Evolutionary conservation across 2,797 vertebrate genomes (phyloP).

Genomic region (Dermochelys coriacea): DNA sequence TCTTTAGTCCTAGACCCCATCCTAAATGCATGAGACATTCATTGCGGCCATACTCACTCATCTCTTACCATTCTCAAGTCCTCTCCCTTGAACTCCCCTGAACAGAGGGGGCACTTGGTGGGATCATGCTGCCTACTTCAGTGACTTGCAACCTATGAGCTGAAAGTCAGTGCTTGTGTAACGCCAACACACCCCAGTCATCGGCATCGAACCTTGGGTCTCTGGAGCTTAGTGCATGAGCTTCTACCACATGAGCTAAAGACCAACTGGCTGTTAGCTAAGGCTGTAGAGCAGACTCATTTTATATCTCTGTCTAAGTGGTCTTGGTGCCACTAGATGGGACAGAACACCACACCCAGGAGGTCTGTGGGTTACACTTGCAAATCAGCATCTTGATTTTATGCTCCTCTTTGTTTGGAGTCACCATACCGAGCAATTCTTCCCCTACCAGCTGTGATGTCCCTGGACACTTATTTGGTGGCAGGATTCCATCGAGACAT

Average conservation of each 20-base stretch:
- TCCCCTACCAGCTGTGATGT: neutral
- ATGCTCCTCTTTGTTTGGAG: slow-evolving; percentile 35
- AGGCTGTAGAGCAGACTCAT: too few relatives aligned
- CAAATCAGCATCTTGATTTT: slow-evolving; percentile 11
- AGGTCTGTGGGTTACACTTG: neutral
- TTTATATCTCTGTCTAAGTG: too few relatives aligned
- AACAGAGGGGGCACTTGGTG: neutral
- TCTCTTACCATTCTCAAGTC: neutral
- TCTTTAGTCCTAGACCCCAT: neutral
- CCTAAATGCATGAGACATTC: neutral
- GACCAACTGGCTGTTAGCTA: too few relatives aligned
- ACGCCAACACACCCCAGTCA: too few relatives aligned
- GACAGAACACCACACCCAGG: too few relatives aligned
- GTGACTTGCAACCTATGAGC: slow-evolving; percentile 23
- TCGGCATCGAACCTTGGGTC: too few relatives aligned
- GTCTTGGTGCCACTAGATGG: too few relatives aligned
- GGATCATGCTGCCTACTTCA: neutral
- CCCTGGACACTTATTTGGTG: neutral
- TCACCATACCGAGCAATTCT: neutral
- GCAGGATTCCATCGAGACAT: neutral
- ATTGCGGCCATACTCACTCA: neutral
- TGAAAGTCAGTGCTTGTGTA: neutral
- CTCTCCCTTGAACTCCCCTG: neutral
- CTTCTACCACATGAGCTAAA: too few relatives aligned
- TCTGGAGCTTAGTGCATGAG: too few relatives aligned